phyloP scores from a whole-genome alignment of 2,888 invertebrate genomes.

The Amorpha juglandis region DNA sequence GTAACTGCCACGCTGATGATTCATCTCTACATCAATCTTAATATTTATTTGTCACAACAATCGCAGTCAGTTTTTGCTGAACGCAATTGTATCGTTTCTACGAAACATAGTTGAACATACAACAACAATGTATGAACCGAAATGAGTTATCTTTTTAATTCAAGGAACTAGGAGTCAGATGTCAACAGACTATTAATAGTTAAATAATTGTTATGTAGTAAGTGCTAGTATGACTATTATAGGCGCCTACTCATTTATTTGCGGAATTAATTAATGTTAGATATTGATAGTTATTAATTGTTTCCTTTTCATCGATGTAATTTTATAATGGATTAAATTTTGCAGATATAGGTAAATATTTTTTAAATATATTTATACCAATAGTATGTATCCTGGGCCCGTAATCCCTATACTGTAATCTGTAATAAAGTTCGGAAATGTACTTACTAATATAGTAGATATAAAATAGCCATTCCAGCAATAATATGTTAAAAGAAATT shows the following conservation, averaged over 20 bases:
- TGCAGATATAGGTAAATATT: not conserved
- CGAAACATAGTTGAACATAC: slow-evolving; percentile 43
- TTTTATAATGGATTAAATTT: not conserved
- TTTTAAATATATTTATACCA: no score
- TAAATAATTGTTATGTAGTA: slow-evolving; percentile 38
- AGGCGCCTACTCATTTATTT: slow-evolving; percentile 30
- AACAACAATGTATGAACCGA: slow-evolving; percentile 50
- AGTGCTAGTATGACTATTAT: slow-evolving; percentile 36
- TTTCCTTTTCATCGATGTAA: not conserved
- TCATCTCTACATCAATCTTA: slow-evolving; percentile 56
- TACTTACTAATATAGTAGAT: no score
- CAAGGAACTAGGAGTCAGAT: slow-evolving; percentile 47
- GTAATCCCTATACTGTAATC: no score
- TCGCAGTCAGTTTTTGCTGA: slow-evolving; percentile 74
- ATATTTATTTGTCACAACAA: slow-evolving; percentile 68
- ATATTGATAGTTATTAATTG: not conserved
- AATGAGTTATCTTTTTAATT: slow-evolving; percentile 51
- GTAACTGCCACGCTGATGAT: slow-evolving; percentile 44
- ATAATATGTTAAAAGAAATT: no score
- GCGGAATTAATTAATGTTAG: slow-evolving; percentile 8
- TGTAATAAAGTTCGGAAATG: no score
- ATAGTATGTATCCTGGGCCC: no score
- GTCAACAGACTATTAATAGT: slow-evolving; percentile 45
- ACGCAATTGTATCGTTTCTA: slow-evolving; percentile 62
- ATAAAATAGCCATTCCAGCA: no score